Percentiles rank a stretch among this genome's conserved stretches.
Conservation (phyloP, 2,888 invertebrate species). For the Nymphalis c-album region DNA sequence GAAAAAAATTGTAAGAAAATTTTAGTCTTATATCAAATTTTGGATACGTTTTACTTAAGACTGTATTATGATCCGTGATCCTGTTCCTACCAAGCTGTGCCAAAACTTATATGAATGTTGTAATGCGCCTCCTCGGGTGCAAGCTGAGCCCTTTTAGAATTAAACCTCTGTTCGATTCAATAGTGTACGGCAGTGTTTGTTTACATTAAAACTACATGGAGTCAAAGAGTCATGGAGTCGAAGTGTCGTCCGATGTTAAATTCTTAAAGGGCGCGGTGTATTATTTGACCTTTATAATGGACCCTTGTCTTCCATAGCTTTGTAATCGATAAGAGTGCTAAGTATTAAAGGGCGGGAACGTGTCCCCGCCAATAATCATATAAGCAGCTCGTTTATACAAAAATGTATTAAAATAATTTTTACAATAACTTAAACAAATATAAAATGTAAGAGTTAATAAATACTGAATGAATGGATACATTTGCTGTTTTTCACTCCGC, state of each 20-base stretch:
- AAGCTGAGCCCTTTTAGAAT: constrained; percentile 20
- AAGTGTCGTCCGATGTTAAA: constrained; percentile 4
- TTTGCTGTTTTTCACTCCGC: constrained; percentile 48
- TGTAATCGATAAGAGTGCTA: constrained; percentile 52
- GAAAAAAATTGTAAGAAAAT: constrained; percentile 23
- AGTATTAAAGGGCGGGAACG: constrained; percentile 43
- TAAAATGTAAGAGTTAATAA: constrained; percentile 73
- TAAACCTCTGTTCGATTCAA: background rate
- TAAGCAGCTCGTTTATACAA: constrained; percentile 68
- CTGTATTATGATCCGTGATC: constrained; percentile 39
- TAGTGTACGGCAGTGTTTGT: background rate
- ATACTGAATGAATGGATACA: constrained; percentile 67
- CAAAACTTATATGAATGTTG: constrained; percentile 60
- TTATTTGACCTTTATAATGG: constrained; percentile 52
- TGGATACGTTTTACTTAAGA: constrained; percentile 42
- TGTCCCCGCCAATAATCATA: constrained; percentile 51
- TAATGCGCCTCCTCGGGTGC: constrained; percentile 41
- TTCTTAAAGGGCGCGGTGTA: constrained; percentile 29
- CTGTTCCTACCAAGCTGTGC: constrained; percentile 73
- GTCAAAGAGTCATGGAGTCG: background rate
- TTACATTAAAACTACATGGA: background rate
- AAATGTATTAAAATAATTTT: constrained; percentile 71
- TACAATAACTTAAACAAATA: constrained; percentile 73
- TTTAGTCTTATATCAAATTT: constrained; percentile 32
- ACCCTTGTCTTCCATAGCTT: constrained; percentile 76